phyloP scores from a whole-genome alignment of 2,113 vertebrate genomes.

The Phyllostomus hastatus region DNA sequence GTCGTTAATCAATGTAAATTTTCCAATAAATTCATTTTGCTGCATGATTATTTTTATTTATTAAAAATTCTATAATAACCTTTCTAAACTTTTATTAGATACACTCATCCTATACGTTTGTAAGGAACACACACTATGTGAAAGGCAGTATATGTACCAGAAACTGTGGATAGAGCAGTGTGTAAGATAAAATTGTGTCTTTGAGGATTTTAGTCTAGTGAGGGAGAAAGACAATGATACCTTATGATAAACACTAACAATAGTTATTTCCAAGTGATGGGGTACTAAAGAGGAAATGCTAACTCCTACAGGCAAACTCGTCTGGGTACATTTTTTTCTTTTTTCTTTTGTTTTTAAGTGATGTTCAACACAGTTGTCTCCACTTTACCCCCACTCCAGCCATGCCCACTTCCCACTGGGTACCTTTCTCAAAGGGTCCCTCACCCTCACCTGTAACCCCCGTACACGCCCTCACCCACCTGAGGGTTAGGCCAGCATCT shows the following conservation, averaged over 20 bases:
- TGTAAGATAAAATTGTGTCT: background rate
- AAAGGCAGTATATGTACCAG: background rate
- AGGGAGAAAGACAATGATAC: background rate
- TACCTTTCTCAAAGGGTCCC: background rate
- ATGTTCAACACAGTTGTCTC: no score
- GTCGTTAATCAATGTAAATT: constrained; percentile 2
- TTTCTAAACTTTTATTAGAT: background rate
- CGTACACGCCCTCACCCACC: background rate
- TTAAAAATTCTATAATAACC: background rate
- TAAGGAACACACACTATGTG: background rate
- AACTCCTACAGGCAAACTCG: background rate
- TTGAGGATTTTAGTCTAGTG: background rate
- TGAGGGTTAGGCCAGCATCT: background rate
- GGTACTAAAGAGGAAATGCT: background rate
- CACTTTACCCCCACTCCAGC: no score
- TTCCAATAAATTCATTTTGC: background rate
- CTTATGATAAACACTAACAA: background rate
- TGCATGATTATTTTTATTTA: constrained; percentile 18
- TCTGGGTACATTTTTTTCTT: background rate
- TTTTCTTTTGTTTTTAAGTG: no score
- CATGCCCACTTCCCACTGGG: background rate
- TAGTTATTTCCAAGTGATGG: background rate
- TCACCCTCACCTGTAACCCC: background rate
- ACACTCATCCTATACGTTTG: background rate
- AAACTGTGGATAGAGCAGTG: background rate